These are phyloP conservation scores for Melolontha melolontha DNA, from an alignment of 2,888 invertebrate genomes.

Conservation along the genomic window DNA sequence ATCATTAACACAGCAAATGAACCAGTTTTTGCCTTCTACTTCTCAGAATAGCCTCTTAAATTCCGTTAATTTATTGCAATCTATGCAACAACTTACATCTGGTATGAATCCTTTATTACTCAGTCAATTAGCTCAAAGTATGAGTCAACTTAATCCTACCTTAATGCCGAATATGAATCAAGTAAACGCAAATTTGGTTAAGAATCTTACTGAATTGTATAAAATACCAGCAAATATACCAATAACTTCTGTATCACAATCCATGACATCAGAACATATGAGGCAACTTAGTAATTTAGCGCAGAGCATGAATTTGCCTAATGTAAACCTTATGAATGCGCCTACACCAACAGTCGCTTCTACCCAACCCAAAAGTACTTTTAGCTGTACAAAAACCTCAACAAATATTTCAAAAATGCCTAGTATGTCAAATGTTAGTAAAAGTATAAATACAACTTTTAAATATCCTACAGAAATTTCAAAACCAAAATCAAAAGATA, in stretches of 20 bases:
- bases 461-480: constrained; percentile 48
- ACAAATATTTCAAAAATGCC: constrained; percentile 15
- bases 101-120: constrained; percentile 48
- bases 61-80: constrained; percentile 50
- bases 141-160: constrained; percentile 50
- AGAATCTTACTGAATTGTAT: constrained; percentile 39
- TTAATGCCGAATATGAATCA: constrained; percentile 49
- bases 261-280: constrained; percentile 39
- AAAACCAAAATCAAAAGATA: constrained; percentile 49
- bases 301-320: constrained; percentile 29
- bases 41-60: constrained; percentile 45
- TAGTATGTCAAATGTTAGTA: constrained; percentile 25
- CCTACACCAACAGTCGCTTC: constrained; percentile 11
- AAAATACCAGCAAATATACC: constrained; percentile 45
- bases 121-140: constrained; percentile 48
- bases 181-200: constrained; percentile 16
- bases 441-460: constrained; percentile 33
- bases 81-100: constrained; percentile 48
- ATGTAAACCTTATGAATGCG: constrained; percentile 15
- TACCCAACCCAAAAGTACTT: constrained; percentile 24
- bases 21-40: constrained; percentile 39
- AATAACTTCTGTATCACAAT: constrained; percentile 36
- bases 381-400: constrained; percentile 29
- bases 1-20: constrained; percentile 53
- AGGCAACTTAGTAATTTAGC: constrained; percentile 33